phyloP scores from a whole-genome alignment of 2,888 invertebrate genomes.

The Watsonalla cultraria region DNA sequence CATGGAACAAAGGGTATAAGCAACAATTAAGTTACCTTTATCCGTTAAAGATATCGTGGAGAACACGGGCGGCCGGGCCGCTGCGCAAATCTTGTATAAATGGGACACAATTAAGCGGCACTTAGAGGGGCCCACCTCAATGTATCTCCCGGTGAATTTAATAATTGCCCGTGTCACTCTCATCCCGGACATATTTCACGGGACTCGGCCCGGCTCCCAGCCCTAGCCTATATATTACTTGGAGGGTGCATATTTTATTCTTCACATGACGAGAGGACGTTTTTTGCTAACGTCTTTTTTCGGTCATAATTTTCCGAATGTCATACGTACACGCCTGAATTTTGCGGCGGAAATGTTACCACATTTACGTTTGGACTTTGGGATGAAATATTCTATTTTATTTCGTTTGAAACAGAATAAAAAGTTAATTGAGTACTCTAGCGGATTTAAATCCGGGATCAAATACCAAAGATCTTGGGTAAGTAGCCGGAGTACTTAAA shows the following conservation, averaged over 20 bases:
- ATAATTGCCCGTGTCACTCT: constrained; percentile 34
- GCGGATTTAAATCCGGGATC: background rate
- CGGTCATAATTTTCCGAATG: constrained; percentile 27
- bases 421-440: too few species aligned
- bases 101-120: constrained; percentile 23
- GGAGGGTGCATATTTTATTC: constrained; percentile 36
- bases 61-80: background rate
- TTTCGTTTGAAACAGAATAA: too few species aligned
- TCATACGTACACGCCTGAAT: constrained; percentile 20
- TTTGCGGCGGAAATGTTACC: background rate
- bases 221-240: constrained; percentile 27
- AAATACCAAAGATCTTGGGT: background rate
- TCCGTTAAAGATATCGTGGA: background rate
- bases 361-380: background rate
- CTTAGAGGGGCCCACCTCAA: constrained; percentile 25
- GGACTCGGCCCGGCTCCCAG: constrained; percentile 13
- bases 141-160: constrained; percentile 34
- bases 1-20: too few species aligned
- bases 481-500: background rate
- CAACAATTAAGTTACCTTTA: background rate
- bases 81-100: constrained; percentile 1
- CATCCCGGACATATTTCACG: constrained; percentile 23
- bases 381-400: background rate
- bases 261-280: constrained; percentile 25
- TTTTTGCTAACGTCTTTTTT: constrained; percentile 18